phyloP scores from a whole-genome alignment of 2,888 invertebrate species.

The Eueremaeus valkanovi region DNA sequence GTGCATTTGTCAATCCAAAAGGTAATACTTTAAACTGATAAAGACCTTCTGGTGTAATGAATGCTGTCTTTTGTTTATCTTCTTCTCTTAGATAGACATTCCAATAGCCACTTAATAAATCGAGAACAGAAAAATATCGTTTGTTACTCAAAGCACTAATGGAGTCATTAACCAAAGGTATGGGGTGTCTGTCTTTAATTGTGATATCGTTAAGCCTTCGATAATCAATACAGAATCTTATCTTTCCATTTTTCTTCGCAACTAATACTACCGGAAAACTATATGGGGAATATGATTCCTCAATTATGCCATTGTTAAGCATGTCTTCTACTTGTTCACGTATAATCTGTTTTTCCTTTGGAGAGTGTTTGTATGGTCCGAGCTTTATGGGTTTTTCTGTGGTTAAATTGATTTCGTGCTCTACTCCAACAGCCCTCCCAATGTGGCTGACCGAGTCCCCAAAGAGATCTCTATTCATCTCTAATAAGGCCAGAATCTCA shows the following conservation, averaged over 20 bases:
- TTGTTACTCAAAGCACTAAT: background rate
- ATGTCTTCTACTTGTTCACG: background rate
- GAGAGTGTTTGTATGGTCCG: background rate
- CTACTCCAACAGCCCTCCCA: background rate
- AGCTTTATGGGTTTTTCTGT: background rate
- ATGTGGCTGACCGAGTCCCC: background rate
- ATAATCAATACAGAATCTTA: constrained; percentile 31
- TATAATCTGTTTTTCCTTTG: background rate
- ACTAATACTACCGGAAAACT: constrained; percentile 23
- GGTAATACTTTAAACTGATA: constrained; percentile 40
- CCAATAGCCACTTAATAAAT: constrained; percentile 31
- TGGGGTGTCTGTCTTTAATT: constrained; percentile 39
- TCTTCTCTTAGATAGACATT: constrained; percentile 7
- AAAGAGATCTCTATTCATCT: background rate
- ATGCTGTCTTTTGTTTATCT: constrained; percentile 39
- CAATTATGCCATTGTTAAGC: background rate
- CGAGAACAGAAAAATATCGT: constrained; percentile 33
- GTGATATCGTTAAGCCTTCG: constrained; percentile 26
- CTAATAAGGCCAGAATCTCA: background rate
- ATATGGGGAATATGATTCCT: constrained; percentile 9
- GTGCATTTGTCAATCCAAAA: constrained; percentile 39
- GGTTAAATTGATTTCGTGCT: background rate
- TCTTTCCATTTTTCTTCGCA: constrained; percentile 19
- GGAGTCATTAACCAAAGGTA: constrained; percentile 40
- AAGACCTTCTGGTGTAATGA: constrained; percentile 35